Evolutionary conservation across 2,113 vertebrate species (phyloP).

Genomic region (Oncorhynchus masou): DNA sequence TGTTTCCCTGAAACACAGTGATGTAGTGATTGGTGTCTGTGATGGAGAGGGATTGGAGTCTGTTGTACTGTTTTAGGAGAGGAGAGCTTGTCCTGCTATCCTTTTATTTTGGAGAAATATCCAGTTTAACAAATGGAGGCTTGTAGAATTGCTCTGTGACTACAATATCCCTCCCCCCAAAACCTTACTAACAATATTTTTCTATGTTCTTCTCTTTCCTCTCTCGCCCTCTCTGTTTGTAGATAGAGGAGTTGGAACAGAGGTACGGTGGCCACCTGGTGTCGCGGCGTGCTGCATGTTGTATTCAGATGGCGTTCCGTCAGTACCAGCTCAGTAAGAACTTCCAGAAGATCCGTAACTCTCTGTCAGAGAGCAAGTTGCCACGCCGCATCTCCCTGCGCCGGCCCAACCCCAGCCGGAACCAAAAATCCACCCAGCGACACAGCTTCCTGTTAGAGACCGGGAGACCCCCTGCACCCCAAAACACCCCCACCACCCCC

Average conservation of each 20-base stretch:
- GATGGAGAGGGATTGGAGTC: too few relatives aligned
- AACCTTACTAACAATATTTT: too few relatives aligned
- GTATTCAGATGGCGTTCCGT: conserved; percentile 96
- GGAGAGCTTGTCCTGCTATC: too few relatives aligned
- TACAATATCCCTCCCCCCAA: neutral
- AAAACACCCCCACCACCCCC: conserved; percentile 71
- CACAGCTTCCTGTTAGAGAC: conserved; percentile 68
- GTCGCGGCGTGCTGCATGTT: conserved; percentile 91
- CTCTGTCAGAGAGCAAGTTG: conserved; percentile 91
- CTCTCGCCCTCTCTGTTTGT: neutral
- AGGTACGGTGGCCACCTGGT: conserved; percentile 96
- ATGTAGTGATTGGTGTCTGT: too few relatives aligned
- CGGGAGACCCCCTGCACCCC: conserved; percentile 54
- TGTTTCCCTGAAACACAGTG: too few relatives aligned
- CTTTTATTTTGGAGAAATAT: too few relatives aligned
- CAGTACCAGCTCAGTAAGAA: conserved; percentile 99
- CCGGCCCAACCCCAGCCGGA: conserved; percentile 72
- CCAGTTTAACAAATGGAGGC: too few relatives aligned
- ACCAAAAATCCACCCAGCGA: conserved; percentile 59
- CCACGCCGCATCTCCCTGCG: conserved; percentile 93
- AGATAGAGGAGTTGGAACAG: conserved; percentile 98
- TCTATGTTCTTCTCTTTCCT: conserved; percentile 8
- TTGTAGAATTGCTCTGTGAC: too few relatives aligned
- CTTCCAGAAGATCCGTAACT: conserved; percentile 98
- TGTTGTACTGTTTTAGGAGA: too few relatives aligned